These are phyloP conservation scores for Drosophila ezoana DNA, from an alignment of 2,888 invertebrate genomes.

Conservation along the genomic window DNA sequence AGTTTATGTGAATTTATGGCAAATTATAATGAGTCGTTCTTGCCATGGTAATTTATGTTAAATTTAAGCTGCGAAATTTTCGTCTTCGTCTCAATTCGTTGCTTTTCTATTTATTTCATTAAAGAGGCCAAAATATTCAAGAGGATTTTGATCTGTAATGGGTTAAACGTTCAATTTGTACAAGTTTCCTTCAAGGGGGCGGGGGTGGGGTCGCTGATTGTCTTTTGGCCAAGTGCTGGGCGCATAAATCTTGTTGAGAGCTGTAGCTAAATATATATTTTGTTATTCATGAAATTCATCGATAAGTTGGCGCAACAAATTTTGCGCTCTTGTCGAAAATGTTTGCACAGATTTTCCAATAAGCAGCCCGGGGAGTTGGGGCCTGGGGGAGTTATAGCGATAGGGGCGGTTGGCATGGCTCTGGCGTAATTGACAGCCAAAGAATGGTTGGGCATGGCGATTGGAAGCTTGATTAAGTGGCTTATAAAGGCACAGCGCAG, in stretches of 20 bases:
- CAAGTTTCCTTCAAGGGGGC: conserved; percentile 30
- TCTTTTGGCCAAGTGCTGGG: conserved; percentile 44
- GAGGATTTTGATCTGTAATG: conserved; percentile 48
- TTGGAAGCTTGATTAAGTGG: conserved; percentile 57
- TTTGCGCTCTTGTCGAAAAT: conserved; percentile 51
- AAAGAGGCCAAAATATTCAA: conserved; percentile 34
- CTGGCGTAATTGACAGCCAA: conserved; percentile 58
- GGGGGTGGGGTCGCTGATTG: conserved; percentile 39
- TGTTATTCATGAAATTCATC: conserved; percentile 78
- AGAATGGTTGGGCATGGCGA: conserved; percentile 22
- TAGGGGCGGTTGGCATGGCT: too few relatives aligned
- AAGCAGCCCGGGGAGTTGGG: not conserved
- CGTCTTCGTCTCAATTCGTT: conserved; percentile 41
- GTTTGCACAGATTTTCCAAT: conserved; percentile 58
- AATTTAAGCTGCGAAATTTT: conserved; percentile 69
- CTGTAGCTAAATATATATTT: conserved; percentile 47
- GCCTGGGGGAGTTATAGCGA: not conserved
- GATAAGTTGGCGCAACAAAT: conserved; percentile 74
- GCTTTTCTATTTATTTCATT: conserved; percentile 64
- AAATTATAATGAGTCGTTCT: conserved; percentile 72
- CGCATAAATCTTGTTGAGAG: conserved; percentile 50
- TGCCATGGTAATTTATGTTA: conserved; percentile 76
- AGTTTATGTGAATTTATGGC: conserved; percentile 61
- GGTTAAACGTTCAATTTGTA: conserved; percentile 79
- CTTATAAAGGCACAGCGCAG: conserved; percentile 45